A percentile compares a stretch with the other conserved stretches of the same genome.
Evolutionary conservation across 2,113 vertebrate genomes (phyloP).

Genomic region (Cyphomyrus discorhynchus): DNA sequence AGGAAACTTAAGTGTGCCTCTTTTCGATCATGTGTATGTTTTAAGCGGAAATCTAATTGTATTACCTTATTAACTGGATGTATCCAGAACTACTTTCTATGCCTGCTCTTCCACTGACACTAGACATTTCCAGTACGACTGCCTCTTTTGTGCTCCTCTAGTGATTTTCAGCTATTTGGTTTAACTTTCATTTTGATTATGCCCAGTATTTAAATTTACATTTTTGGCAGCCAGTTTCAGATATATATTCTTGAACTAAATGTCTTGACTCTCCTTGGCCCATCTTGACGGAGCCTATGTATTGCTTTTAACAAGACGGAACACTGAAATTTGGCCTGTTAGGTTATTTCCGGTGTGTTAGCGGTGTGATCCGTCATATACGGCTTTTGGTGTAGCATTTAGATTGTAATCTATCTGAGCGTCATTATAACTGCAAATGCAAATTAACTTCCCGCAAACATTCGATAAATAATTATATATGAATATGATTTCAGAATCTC

Average conservation of each 20-base stretch:
- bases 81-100: not conserved
- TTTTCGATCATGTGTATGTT: not conserved
- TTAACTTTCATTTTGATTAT: not conserved
- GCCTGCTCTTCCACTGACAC: not conserved
- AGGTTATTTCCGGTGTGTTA: not conserved
- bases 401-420: not conserved
- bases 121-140: not conserved
- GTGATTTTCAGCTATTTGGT: not conserved
- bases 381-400: not conserved
- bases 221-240: not conserved
- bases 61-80: not conserved
- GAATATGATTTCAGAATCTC: not conserved
- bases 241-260: not conserved
- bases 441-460: not conserved
- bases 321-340: not conserved
- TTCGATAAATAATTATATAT: not conserved
- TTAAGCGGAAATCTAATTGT: not conserved
- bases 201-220: not conserved
- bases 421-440: not conserved
- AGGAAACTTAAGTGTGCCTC: no score
- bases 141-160: not conserved
- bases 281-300: not conserved
- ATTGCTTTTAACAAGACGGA: not conserved
- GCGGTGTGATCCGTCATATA: not conserved
- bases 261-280: not conserved